Base-by-base conservation (phyloP, 2,113 vertebrate genomes). In the Onychostoma macrolepis region DNA sequence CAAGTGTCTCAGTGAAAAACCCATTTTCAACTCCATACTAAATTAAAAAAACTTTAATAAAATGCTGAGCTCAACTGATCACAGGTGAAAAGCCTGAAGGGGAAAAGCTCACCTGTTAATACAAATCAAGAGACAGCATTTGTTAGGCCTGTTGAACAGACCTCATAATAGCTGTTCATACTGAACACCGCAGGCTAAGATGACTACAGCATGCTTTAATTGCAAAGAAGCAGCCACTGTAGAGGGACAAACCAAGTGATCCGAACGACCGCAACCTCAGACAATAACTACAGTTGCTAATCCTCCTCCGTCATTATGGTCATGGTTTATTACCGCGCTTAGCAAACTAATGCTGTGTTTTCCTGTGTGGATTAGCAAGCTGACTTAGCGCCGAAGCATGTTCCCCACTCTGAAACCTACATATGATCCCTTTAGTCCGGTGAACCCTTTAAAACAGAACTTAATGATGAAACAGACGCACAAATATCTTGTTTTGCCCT, bases 281-380 rank as follows among this genome's bases (percentile, higher is more conserved):
- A 95, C 94, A 94, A 95, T 93, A 91, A 85, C 89, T 93, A 92
- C 92, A 92, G 92, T 93, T 92, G 89, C 93, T 95, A 94, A 95
- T 95, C 95, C 94, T 94, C 94, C 92, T 91, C 93, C 93, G 93
- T 94, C 92, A 93, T 94, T 93, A 95, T 92, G 92, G 93, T 93
- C 93, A 91, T 92, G 92, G 93, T 93, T 95, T 95, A 95, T 94
- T 94, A 95, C 94, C 92, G 90, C 87, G 93, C 93, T 93, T 95
- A 94, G 94, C 92, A 92, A 95, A 94, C 94, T 95, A 94, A 94
- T 94, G 93, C 93, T 92, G 74, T 94, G 93, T 94, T 95, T 92
- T 94, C 93, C 94, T 93, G 90, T 83, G 87, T 91, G 95, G 94
- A 96, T 95, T 95, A 94, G 87, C 87, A 53, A 80, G 72, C 61